Evolutionary conservation across 2,113 vertebrate species (phyloP), one percentile per base, ranked within the genome.

Genomic region (Calidris pygmaea): DNA sequence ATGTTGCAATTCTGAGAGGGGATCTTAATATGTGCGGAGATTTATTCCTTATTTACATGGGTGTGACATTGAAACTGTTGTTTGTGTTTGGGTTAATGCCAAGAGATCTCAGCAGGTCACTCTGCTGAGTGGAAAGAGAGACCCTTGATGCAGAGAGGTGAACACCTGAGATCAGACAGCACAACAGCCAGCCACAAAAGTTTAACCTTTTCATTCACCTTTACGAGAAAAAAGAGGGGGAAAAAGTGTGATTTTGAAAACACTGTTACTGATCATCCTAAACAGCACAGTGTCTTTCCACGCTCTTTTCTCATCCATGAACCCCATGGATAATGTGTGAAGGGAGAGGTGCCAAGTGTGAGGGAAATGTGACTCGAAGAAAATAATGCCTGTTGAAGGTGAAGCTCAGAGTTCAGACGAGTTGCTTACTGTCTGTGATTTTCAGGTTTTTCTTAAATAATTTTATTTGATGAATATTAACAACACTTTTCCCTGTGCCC

Each of bases 341-440:
- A 58, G 39, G 55, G 59, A 94, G 67, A 90, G 9, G 24, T 60
- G 58, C 62, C 59, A 63, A 43, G 52, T 16, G 29, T 27, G 52
- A 58, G 39, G 50, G 34, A 76, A 53, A 43, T 0, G 0, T 26
- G 43, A 52, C 75, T 63, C 3, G 1, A 17, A n/a, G 53, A 59
- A n/a, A 35, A 1, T 1, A 26, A 2, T 21, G n/a, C 39, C 62
- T 56, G 23, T 5, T 62, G 10, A 66, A 22, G 12, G 1, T 27
- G 62, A 66, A 16, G 15, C 43, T 74, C 27, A 11, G 77, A 47
- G 58, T 53, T 74, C 55, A 70, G 52, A 48, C 1, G 6, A 26
- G 41, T 67, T 78, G 60, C 37, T 35, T 23, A 7, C 19, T 35
- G 65, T 43, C 53, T 55, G 6, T 55, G 29, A 55, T 30, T 55